phyloP scores from a whole-genome alignment of 2,888 invertebrate species.

The Erpobdella octoculata region DNA sequence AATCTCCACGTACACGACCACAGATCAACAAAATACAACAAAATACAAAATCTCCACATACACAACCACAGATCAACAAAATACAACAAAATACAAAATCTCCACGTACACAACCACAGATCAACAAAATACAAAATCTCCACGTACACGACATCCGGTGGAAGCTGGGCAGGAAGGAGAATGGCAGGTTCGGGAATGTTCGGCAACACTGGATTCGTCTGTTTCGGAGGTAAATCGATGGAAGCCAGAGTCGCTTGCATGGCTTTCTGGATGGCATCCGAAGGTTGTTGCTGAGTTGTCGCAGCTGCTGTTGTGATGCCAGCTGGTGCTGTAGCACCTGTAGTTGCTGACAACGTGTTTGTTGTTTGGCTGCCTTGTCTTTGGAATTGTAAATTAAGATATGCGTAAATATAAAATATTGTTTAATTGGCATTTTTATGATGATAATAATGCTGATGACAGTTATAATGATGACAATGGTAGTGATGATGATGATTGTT shows the following conservation, averaged over 20 bases:
- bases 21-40: no score
- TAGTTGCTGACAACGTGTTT: not conserved
- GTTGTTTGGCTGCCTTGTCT: no score
- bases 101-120: no score
- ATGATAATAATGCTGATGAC: no score
- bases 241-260: conserved; percentile 89
- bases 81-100: no score
- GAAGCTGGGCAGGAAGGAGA: conserved; percentile 3
- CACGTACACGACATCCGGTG: not conserved
- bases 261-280: conserved; percentile 68
- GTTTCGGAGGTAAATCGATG: conserved; percentile 59
- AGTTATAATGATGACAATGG: no score
- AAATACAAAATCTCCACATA: no score
- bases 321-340: not conserved
- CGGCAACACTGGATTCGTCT: not conserved
- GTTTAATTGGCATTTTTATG: not conserved
- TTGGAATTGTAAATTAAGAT: not conserved
- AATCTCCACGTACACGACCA: no score
- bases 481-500: no score
- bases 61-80: no score
- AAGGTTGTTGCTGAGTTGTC: conserved; percentile 40
- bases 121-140: no score
- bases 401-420: not conserved
- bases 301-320: not conserved
- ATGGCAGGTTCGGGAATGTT: not conserved